Conservation (phyloP, 2,888 invertebrate genomes). For the Adelognathus sp. region DNA sequence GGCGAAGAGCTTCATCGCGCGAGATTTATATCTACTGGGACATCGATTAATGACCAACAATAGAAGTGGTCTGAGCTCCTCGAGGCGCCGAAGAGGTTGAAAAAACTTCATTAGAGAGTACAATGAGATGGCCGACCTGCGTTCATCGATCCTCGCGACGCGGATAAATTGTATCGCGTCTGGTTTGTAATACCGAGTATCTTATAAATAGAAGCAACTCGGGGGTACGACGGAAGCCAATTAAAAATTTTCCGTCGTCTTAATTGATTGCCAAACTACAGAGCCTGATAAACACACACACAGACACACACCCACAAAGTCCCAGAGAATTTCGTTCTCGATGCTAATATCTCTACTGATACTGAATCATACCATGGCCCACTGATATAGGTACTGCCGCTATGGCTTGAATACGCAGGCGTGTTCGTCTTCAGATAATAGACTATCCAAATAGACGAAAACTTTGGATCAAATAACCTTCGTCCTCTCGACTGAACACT, state of each 20-base stretch:
- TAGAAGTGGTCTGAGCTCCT: background rate
- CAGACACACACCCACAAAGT: background rate
- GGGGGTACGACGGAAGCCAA: background rate
- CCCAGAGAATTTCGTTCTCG: background rate
- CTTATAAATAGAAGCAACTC: background rate
- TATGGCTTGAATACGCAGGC: background rate
- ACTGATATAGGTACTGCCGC: background rate
- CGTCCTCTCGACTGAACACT: slow-evolving; percentile 20
- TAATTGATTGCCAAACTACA: background rate
- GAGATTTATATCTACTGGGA: background rate
- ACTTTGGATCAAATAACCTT: slow-evolving; percentile 25
- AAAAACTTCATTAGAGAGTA: slow-evolving; percentile 60
- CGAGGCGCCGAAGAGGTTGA: slow-evolving; percentile 12
- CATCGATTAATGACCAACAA: background rate
- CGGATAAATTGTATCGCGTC: slow-evolving; percentile 8
- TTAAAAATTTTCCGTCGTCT: slow-evolving; percentile 9
- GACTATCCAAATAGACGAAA: slow-evolving; percentile 30
- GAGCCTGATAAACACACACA: background rate
- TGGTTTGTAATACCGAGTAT: background rate
- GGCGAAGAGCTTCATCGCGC: background rate
- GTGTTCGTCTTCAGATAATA: slow-evolving; percentile 8
- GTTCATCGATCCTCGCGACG: background rate
- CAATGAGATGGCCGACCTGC: background rate
- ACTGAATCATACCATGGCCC: background rate
- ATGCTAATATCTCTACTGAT: background rate